Evolutionary conservation across 1,140 invertebrate species (phyloP).

Genomic region (Ylistrum balloti): DNA sequence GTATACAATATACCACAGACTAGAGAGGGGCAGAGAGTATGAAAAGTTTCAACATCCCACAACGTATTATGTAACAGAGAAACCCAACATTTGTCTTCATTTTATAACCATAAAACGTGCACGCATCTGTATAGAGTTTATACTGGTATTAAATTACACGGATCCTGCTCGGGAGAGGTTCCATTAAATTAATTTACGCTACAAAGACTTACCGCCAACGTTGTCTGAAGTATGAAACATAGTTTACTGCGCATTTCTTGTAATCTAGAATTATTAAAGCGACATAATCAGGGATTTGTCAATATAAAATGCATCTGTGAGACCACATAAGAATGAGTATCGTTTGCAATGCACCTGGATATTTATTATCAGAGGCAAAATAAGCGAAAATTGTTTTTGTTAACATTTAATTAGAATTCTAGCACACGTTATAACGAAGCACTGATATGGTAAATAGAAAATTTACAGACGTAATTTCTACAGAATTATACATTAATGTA

Average conservation of each 20-base stretch:
- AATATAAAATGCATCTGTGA: no score
- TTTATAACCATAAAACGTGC: neutral
- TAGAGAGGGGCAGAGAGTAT: neutral
- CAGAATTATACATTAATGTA: no score
- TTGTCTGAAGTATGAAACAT: neutral
- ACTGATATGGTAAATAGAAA: no score
- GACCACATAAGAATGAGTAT: no score
- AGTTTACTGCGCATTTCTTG: neutral
- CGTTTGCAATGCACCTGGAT: no score
- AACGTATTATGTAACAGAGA: neutral
- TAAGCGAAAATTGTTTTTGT: no score
- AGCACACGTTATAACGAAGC: no score
- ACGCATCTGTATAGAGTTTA: neutral
- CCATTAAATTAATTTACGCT: slow-evolving; percentile 29
- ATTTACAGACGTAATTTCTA: no score
- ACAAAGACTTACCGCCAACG: neutral
- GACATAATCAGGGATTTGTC: neutral
- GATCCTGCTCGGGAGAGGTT: slow-evolving; percentile 8
- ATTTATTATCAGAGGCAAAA: no score
- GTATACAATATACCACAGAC: neutral
- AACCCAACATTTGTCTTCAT: neutral
- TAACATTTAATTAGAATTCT: no score
- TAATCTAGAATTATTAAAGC: neutral
- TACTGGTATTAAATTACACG: neutral
- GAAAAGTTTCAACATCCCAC: neutral